Base-by-base conservation (phyloP, 2,797 vertebrate genomes). In the Ispidina lecontei region DNA sequence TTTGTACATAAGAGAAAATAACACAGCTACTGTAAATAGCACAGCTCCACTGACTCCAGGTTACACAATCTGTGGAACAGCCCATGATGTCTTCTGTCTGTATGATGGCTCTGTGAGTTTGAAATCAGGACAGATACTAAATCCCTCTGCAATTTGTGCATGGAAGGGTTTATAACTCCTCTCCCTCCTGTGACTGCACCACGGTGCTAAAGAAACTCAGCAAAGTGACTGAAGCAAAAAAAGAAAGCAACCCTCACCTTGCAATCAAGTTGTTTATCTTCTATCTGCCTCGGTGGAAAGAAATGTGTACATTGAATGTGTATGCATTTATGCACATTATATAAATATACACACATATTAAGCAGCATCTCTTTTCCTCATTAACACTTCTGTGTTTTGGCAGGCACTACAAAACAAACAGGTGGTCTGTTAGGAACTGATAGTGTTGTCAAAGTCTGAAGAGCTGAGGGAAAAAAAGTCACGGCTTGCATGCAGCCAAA, bases 371-470 rank as follows among this genome's bases (percentile, higher is more conserved):
- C 52, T 43, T 88, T 68, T 94, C 64, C 74, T 95, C 92, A 94
- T 95, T 95, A 95, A 73, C 94, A 86, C 85, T 94, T 92, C 59
- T 35, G 60, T 84, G 76, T 90, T 96, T 95, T 97, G 95, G 93
- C 95, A 96, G 68, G 56, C 84, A 89, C 44, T 87, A 81, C 60
- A 94, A 96, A 96, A 94, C 84, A 94, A 95, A 95, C 94, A 96
- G 95, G 95, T 96, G 96, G 93, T 91, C 89, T 93, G 87, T 93
- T 93, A 87, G 29, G 71, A 95, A 79, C 79, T 82, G 89, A 92
- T 94, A 94, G 64, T 75, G 90, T 90, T 96, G 94, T 96, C 90
- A 94, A 93, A 92, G 76, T 92, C 89, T 91, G 90, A 96, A 93
- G 69, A 94, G 90, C 84, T 89, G 79, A 70, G 56, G 84, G 75